Base-by-base conservation (phyloP, 2,113 vertebrate species). In the Sphaerodactylus townsendi region DNA sequence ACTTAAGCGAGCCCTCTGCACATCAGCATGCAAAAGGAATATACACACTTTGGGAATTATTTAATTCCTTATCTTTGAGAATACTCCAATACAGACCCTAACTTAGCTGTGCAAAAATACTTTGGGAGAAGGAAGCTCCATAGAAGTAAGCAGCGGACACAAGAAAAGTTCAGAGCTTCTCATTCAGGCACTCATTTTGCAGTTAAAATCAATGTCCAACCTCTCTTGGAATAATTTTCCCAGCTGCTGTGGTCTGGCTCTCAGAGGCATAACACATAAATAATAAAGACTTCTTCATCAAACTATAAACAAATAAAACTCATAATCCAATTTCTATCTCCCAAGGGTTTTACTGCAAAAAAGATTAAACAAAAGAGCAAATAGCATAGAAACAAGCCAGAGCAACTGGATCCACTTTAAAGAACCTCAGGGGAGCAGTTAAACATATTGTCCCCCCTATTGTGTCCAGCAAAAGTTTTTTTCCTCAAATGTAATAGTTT, bases 361-460 rank as follows among this genome's bases (percentile, higher is more conserved):
- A 35, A 30, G 13, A 48, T 83, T 85, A 90, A 90, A 81, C 25
- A 79, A 86, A 79, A 70, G 11, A 37, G 7, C 1, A 82, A 53
- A 69, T 1, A 76, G 87, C 33, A 66, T 77, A 53, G 48, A 37
- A 79, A 30, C 64, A 50, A 85, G 84, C 53, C 81, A 35, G 13
- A 10, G 13, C 56, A 3, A 35, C 59, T 33, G 80, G 56, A 89
- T 17, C 10, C 73, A 83, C 78, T 89, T 76, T 66, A 85, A 83
- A 85, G 80, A n/a, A 65, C 76, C 85, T 84, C 0, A 79, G 1
- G 68, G 78, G n/a, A 56, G 71, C 85, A 90, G 86, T 92, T 79
- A 69, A 87, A 91, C 76, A 86, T 92, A 90, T 85, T 90, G 76
- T 7, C 6, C 14, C 89, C 71, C 89, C 90, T 85, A 82, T 6